Base-by-base conservation (phyloP, 2,797 vertebrate species). In the Pangasius djambal region DNA sequence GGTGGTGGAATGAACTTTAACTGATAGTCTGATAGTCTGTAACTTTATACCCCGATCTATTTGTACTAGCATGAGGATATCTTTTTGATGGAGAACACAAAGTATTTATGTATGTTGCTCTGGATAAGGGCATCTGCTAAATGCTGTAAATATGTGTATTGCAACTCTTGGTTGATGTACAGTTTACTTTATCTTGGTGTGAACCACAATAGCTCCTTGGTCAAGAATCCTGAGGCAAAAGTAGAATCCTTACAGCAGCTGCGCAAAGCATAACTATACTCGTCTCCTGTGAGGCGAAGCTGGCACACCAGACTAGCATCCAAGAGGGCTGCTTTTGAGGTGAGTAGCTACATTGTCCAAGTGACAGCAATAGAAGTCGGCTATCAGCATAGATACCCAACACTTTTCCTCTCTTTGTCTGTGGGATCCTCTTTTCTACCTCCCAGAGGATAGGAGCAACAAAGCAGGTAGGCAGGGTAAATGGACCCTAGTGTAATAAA, bases 401-500 rank as follows among this genome's bases (percentile, higher is more conserved):
- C 63, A 70, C 44, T 65, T 69, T 52, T 50, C 1, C 9, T 31
- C 63, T 44, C 40, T 85, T 85, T 85, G 15, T 85, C 18, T 85
- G 63, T 52, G 48, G 28, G 63, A 85, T 85, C n/a, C 83, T 69
- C 48, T 67, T 48, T 7, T 69, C 7, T 34, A 69, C 4, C 40
- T 69, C 83, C 83, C 83, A 69, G 44, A 50, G 40, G 83, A 48
- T 22, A 22, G 15, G 61, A n/a, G n/a, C 44, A 63, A 85, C 83
- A 85, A 75, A 59, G 63, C 61, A 72, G 31, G 48, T 31, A 84
- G 81, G 25, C n/a, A 81, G 9, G 86, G 50, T 85, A 85, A 74
- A 63, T 40, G 57, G 12, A 69, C 82, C 82, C 82, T n/a, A 9
- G 59, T 65, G 82, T 83, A 83, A 83, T 44, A 7, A 65, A 83